A percentile compares a stretch with the other conserved stretches of the same genome.
Conservation (phyloP, 2,797 vertebrate species). For the Harpagifer antarcticus region DNA sequence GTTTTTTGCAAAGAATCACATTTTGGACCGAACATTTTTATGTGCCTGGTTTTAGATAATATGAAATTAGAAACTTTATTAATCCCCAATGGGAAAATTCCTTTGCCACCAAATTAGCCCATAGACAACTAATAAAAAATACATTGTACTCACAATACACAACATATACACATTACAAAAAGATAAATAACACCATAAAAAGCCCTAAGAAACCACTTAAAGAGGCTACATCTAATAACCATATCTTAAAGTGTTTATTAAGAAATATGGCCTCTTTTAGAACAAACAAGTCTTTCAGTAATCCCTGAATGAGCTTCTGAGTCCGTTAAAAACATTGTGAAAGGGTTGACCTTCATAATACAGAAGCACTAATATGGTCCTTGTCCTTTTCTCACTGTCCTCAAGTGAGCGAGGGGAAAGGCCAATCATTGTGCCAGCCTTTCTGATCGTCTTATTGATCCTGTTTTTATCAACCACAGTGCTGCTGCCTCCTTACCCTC, state of each 20-base stretch:
- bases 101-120: too few species aligned
- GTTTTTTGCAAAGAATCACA: constrained; percentile 6
- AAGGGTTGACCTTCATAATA: not conserved
- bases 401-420: not conserved
- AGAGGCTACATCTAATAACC: not conserved
- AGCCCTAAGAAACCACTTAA: not conserved
- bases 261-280: not conserved
- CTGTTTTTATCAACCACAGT: not conserved
- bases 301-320: not conserved
- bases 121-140: not conserved
- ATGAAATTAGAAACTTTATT: too few species aligned
- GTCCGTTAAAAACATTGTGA: not conserved
- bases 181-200: not conserved
- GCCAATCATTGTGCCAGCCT: not conserved
- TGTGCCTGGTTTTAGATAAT: not conserved
- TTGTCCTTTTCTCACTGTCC: not conserved
- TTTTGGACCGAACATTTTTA: not conserved
- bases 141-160: not conserved
- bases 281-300: not conserved
- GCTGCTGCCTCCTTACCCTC: not conserved
- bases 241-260: not conserved
- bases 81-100: too few species aligned
- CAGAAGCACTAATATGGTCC: too few species aligned
- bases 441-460: constrained; percentile 11
- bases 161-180: not conserved